A percentile compares a stretch with the other conserved stretches of the same genome.
Conservation (phyloP, 2,888 invertebrate genomes). For the Polyommatus iphigenia region DNA sequence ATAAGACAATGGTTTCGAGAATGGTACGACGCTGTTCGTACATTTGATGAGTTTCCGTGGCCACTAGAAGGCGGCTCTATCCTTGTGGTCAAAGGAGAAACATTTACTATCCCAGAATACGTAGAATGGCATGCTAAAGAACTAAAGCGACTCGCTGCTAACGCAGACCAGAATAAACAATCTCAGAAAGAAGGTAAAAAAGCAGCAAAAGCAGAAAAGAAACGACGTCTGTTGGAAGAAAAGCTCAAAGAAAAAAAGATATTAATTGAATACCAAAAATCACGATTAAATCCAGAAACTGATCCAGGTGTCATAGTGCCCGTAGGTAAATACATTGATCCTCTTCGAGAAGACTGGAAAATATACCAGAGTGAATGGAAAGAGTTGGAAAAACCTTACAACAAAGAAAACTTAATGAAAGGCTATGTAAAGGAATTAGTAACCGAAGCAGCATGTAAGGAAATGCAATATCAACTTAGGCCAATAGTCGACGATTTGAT, state of each 20-base stretch:
- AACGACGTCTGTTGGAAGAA: conserved; percentile 58
- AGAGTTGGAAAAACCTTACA: conserved; percentile 61
- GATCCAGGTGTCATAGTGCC: conserved; percentile 67
- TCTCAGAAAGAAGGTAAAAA: conserved; percentile 70
- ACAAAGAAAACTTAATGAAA: conserved; percentile 80
- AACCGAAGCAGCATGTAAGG: conserved; percentile 82
- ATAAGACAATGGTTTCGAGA: conserved; percentile 86
- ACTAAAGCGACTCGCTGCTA: conserved; percentile 62
- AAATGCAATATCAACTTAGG: conserved; percentile 84
- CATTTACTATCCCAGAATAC: conserved; percentile 81
- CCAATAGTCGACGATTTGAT: conserved; percentile 85
- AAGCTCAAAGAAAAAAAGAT: conserved; percentile 61
- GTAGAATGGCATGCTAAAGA: conserved; percentile 62
- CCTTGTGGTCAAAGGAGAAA: conserved; percentile 80
- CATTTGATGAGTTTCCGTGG: conserved; percentile 87
- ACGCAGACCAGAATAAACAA: conserved; percentile 63
- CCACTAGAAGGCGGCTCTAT: conserved; percentile 85
- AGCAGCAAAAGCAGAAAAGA: conserved; percentile 65
- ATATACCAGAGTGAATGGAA: conserved; percentile 64
- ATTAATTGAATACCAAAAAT: conserved; percentile 66
- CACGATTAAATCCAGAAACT: conserved; percentile 69
- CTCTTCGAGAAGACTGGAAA: conserved; percentile 53
- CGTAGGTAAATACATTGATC: conserved; percentile 52
- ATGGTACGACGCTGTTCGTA: conserved; percentile 79
- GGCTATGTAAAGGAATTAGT: conserved; percentile 83